Evolutionary conservation across 2,888 invertebrate species (phyloP).

Genomic region (Protophormia terraenovae): DNA sequence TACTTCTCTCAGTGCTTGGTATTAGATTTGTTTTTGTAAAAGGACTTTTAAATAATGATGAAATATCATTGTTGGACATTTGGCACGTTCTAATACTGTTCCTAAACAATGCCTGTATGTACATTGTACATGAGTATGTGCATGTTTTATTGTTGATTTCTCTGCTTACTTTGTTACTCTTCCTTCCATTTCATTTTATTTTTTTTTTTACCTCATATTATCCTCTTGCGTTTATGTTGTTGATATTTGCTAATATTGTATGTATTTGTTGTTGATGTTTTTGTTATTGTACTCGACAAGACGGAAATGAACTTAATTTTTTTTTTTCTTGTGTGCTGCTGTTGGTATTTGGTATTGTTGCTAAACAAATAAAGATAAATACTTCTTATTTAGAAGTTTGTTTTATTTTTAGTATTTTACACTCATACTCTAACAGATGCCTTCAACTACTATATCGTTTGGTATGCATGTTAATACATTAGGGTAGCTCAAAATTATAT

Average conservation of each 20-base stretch:
- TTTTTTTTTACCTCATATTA: conserved; percentile 9
- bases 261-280: conserved; percentile 36
- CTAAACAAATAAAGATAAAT: conserved; percentile 67
- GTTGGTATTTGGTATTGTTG: conserved; percentile 37
- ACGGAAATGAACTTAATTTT: conserved; percentile 63
- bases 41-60: conserved; percentile 61
- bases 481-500: too few relatives aligned
- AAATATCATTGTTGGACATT: conserved; percentile 64
- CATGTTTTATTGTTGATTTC: conserved; percentile 29
- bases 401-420: conserved; percentile 24
- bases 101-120: background rate
- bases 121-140: background rate
- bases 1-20: background rate
- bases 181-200: background rate
- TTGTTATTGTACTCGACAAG: conserved; percentile 26
- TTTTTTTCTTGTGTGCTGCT: background rate
- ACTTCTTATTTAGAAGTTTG: conserved; percentile 56
- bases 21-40: conserved; percentile 46
- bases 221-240: conserved; percentile 6
- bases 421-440: too few relatives aligned
- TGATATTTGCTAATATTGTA: conserved; percentile 47
- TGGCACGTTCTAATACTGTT: conserved; percentile 61
- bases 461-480: too few relatives aligned
- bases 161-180: background rate
- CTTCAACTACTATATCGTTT: too few relatives aligned